These are phyloP conservation scores for Lindbergichthys nudifrons DNA, from an alignment of 2,797 vertebrate genomes.

Conservation along the genomic window DNA sequence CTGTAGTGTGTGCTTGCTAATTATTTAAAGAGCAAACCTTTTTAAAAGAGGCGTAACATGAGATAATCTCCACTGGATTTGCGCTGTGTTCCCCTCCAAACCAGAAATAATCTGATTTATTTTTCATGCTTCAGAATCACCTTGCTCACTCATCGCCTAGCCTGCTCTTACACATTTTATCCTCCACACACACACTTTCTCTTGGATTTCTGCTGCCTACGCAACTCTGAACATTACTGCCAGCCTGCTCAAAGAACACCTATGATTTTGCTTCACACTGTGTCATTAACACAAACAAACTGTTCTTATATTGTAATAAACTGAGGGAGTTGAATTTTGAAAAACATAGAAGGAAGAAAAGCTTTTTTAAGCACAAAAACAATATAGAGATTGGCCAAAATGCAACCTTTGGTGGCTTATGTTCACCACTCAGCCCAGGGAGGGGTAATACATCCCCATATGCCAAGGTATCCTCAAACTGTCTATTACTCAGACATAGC, in stretches of 20 bases:
- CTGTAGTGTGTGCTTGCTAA: constrained; percentile 46
- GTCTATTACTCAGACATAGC: constrained; percentile 61
- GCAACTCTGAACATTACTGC: constrained; percentile 36
- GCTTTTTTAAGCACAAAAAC: constrained; percentile 12
- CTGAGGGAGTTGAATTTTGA: constrained; percentile 24
- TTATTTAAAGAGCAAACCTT: constrained; percentile 40
- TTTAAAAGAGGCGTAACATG: background rate
- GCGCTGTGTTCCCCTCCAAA: constrained; percentile 20
- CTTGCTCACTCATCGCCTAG: constrained; percentile 50
- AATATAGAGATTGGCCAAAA: constrained; percentile 6
- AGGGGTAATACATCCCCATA: constrained; percentile 55
- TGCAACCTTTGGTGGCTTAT: constrained; percentile 22
- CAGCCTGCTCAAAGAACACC: constrained; percentile 47
- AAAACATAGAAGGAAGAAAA: background rate
- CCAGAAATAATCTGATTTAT: constrained; percentile 62
- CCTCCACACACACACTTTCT: constrained; percentile 13
- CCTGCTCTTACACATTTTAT: constrained; percentile 25
- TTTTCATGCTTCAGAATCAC: constrained; percentile 51
- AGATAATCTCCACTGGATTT: constrained; percentile 51
- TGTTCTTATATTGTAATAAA: constrained; percentile 34
- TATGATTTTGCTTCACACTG: constrained; percentile 57
- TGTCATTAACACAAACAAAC: constrained; percentile 60
- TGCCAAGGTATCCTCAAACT: constrained; percentile 64
- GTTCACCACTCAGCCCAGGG: constrained; percentile 21
- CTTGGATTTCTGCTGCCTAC: constrained; percentile 54